Evolutionary conservation across 2,113 vertebrate genomes (phyloP), one percentile per base, ranked within the genome.

Genomic region (Pangasianodon gigas): DNA sequence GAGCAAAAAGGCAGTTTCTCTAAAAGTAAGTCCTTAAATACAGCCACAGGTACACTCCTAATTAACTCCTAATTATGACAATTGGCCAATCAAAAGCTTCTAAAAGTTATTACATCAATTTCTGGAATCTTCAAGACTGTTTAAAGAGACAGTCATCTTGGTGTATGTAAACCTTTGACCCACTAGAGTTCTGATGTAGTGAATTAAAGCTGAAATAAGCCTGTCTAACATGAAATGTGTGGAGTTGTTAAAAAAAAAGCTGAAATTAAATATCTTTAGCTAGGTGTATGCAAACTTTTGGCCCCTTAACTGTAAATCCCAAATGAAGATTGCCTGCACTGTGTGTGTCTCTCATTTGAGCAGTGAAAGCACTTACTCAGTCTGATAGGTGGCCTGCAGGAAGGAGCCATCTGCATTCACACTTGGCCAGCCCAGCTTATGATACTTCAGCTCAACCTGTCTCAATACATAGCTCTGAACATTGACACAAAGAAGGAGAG

Each of bases 401-500:
- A 98, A 91, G 1, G 96, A 97, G 91, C 96, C 97, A 91, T 98
- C 97, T 91, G 95, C 94, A 93, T 94, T 95, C 92, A 95, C 97
- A 10, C 92, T 95, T 21, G 98, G 98, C 98, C 98, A 99, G 92
- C 98, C 98, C 93, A 98, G 96, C 93, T 97, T 97, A 95, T 98
- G 97, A 92, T 99, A 99, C 52, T 96, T 97, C 0, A 97, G 93
- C 10, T 97, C 96, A 65, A 99, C 98, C 96, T 98, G 98, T 95
- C 97, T 98, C 94, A 99, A 95, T 92, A 99, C 97, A 60, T 98
- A 99, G 91, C 98, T 97, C 98, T 99, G 94, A 85, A 11, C 11
- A 82, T 11, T 87, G 51, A 84, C 56, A 89, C 9, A 84, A 71
- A 79, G 52, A 56, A 51, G 56, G 54, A 44, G 3, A 24, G 24